Base-by-base conservation (phyloP, 2,888 invertebrate species). In the Pseudanteris insignis region DNA sequence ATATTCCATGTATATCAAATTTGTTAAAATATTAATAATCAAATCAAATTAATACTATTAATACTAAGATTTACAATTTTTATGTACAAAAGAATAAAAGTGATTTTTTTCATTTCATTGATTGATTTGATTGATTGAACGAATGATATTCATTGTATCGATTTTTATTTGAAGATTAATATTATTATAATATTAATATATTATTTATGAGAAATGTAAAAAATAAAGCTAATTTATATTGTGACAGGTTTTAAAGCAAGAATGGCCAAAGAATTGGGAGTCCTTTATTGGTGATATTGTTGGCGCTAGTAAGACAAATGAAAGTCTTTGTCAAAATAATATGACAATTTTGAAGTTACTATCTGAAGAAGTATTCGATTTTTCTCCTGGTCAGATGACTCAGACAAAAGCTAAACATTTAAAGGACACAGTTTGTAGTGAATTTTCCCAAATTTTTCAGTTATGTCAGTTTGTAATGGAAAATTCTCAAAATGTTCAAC, bases 241-340 rank as follows among this genome's bases (percentile, higher is more conserved):
- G n/a, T 21, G 3, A 7, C 21, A 89, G 88, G 97, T 99, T 66
- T 85, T 99, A 75, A 99, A 99, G 82, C 87, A 97, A 74, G 99
- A 99, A 82, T 99, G 99, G 99, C 99, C 99, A 51, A 95, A 95
- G 78, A 97, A 99, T 80, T 99, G 99, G 99, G 96, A 97, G 74
- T 91, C 95, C 15, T 99, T 99, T 81, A 98, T 99, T 72, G 90
- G 93, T 75, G 99, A 99, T 80, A 99, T 99, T 78, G 98, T 99
- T 57, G 99, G 98, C 58, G 96, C 99, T 34, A 96, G 96, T 72
- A 96, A 96, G 84, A 97, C 97, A 14, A 98, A 97, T 80, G 99
- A 99, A 81, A 94, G 95, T 73, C 86, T 99, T 37, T 99, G 99
- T 84, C 97, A 98, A 83, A 99, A 99, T 81, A 99, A 99, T 81